A percentile compares a stretch with the other conserved stretches of the same genome.
These are phyloP conservation scores for Caranx ignobilis DNA, from an alignment of 2,113 vertebrate genomes.

Conservation along the genomic window DNA sequence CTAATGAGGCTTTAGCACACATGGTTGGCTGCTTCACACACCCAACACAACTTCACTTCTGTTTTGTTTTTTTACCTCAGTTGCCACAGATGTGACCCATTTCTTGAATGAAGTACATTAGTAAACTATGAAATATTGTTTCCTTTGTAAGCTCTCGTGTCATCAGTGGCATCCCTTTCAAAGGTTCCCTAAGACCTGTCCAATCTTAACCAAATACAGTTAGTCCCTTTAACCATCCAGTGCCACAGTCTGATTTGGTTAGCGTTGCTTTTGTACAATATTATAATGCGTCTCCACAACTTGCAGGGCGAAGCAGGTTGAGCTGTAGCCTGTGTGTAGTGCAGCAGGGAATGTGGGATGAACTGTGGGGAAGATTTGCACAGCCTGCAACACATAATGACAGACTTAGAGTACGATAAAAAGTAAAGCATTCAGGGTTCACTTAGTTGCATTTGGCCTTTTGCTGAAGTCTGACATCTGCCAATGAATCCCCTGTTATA, in stretches of 20 bases:
- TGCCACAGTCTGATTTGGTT: not conserved
- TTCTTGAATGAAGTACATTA: not conserved
- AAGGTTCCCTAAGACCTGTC: not conserved
- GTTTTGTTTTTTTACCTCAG: not conserved
- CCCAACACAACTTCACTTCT: not conserved
- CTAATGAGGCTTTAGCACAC: not conserved
- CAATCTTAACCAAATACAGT: not conserved
- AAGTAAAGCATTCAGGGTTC: not conserved
- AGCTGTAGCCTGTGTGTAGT: not conserved
- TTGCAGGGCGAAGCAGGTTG: constrained; percentile 16
- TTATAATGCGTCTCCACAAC: not conserved
- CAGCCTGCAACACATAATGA: constrained; percentile 29
- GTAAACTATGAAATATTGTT: not conserved
- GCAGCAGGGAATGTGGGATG: constrained; percentile 8
- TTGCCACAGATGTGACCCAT: not conserved
- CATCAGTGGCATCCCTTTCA: not conserved
- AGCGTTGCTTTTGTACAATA: not conserved
- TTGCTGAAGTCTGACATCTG: too few relatives aligned
- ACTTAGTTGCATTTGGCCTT: not conserved
- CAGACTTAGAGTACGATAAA: not conserved
- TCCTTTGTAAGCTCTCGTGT: not conserved
- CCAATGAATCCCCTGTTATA: too few relatives aligned
- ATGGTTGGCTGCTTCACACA: not conserved
- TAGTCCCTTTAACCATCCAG: constrained; percentile 16
- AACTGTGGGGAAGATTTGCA: not conserved